phyloP scores from a whole-genome alignment of 2,113 vertebrate genomes.

The Cacatua alba region DNA sequence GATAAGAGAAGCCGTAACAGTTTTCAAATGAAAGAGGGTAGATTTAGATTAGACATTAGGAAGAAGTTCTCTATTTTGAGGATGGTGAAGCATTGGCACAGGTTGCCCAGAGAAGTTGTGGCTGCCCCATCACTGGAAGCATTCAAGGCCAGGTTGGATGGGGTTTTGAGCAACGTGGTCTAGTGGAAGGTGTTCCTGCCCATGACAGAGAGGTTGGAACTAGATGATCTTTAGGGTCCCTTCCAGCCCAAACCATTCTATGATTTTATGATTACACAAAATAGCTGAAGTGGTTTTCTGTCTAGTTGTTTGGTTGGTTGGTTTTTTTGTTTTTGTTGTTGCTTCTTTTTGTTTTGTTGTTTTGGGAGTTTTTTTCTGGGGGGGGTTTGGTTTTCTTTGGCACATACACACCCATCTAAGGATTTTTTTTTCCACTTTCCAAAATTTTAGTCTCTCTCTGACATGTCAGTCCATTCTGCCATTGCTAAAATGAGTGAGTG shows the following conservation, averaged over 20 bases:
- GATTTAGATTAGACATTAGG: background rate
- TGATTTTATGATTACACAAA: background rate
- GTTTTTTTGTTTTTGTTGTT: no score
- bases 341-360: background rate
- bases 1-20: background rate
- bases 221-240: background rate
- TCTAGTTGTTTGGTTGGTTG: rapidly evolving
- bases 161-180: background rate
- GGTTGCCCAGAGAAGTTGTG: background rate
- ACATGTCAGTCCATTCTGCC: background rate
- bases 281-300: background rate
- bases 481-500: background rate
- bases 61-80: background rate
- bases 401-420: background rate
- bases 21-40: background rate
- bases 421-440: background rate
- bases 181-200: background rate
- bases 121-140: background rate
- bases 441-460: background rate
- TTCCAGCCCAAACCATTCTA: background rate
- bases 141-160: background rate
- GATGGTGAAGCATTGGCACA: background rate
- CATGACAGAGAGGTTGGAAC: background rate
- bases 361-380: background rate
- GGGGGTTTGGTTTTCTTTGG: background rate